Conservation (phyloP, 2,113 vertebrate genomes). For the Agelaius tricolor region DNA sequence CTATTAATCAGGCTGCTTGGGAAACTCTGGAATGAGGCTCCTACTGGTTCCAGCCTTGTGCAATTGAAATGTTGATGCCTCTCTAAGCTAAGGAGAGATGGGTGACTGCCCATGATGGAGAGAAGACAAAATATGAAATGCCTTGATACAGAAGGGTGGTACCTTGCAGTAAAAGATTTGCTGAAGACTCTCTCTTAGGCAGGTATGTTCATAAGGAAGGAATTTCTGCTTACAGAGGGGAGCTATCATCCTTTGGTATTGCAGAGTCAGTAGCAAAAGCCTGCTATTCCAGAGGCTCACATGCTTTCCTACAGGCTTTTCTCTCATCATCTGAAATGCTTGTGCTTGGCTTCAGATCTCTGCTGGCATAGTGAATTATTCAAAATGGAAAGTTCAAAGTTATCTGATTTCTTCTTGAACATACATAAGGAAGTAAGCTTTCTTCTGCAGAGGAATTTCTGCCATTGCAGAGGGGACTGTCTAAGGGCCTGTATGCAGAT, state of each 20-base stretch:
- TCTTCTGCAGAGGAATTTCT: neutral
- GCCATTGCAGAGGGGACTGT: neutral
- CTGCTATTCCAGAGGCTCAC: neutral
- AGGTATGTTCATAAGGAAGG: neutral
- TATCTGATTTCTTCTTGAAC: neutral
- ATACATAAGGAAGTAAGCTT: neutral
- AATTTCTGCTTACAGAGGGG: neutral
- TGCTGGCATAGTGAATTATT: neutral
- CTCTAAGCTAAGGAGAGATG: neutral
- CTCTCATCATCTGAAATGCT: neutral
- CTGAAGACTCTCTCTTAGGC: neutral
- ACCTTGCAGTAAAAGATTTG: neutral
- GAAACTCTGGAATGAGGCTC: neutral
- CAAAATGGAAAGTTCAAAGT: neutral
- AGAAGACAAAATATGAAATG: neutral
- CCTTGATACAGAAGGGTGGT: neutral
- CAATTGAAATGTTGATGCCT: neutral
- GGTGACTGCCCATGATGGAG: neutral
- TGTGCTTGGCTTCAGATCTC: neutral
- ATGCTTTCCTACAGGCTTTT: neutral
- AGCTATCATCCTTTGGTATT: neutral
- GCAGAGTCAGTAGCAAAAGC: neutral
- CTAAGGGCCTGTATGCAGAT: neutral
- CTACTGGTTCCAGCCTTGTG: neutral
- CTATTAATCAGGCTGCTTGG: neutral